Conservation (phyloP, 2,888 invertebrate genomes). For the Spodoptera picta region DNA sequence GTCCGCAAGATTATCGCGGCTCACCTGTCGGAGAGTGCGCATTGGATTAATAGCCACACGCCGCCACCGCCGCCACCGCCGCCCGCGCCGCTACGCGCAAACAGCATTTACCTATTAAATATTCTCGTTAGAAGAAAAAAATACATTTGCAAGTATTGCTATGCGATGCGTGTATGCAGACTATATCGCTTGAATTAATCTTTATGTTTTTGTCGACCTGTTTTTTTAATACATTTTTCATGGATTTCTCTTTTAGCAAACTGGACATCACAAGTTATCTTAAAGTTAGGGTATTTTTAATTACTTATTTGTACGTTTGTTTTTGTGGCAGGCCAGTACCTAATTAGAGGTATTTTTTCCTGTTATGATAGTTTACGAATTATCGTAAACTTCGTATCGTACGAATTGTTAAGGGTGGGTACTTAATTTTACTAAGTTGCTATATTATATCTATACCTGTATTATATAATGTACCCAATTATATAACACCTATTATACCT, state of each 20-base stretch:
- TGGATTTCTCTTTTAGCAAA: constrained; percentile 22
- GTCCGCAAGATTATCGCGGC: constrained; percentile 83
- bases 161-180: constrained; percentile 42
- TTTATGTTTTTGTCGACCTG: constrained; percentile 35
- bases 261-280: neutral
- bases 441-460: no score
- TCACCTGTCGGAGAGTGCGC: constrained; percentile 80
- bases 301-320: no score
- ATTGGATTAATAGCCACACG: constrained; percentile 69
- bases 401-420: no score
- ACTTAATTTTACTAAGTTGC: no score
- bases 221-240: constrained; percentile 22
- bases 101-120: constrained; percentile 58
- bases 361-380: no score
- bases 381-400: no score
- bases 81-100: constrained; percentile 32
- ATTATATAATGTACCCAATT: no score
- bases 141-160: constrained; percentile 43
- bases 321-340: no score
- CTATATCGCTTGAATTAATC: constrained; percentile 39
- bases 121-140: constrained; percentile 54
- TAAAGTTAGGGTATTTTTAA: neutral
- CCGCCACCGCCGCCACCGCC: constrained; percentile 23
- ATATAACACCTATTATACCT: no score
- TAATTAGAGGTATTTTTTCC: no score